These are phyloP conservation scores for Scrobipalpa costella DNA, from an alignment of 2,888 invertebrate species.

Conservation along the genomic window DNA sequence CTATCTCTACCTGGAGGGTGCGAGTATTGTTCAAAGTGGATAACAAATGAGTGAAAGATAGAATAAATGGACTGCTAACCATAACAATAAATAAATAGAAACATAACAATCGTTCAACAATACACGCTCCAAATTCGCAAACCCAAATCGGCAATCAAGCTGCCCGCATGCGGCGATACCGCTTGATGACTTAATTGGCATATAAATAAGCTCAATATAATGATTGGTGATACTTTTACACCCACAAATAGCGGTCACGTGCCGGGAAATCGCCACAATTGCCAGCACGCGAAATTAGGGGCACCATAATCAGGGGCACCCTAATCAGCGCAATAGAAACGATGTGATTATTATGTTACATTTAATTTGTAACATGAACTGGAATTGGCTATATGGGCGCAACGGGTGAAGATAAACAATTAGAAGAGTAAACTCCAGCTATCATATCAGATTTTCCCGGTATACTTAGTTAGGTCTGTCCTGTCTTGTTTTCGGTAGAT, in stretches of 20 bases:
- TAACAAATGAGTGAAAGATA: background rate
- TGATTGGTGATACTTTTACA: slow-evolving; percentile 67
- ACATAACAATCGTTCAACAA: slow-evolving; percentile 19
- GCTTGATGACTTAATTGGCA: slow-evolving; percentile 69
- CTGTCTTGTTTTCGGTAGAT: background rate
- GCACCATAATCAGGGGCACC: slow-evolving; percentile 46
- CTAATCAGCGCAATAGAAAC: slow-evolving; percentile 61
- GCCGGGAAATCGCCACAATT: slow-evolving; percentile 71
- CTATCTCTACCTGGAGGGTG: no score
- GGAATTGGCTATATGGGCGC: slow-evolving; percentile 41
- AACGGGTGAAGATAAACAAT: slow-evolving; percentile 4
- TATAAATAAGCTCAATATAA: slow-evolving; percentile 69
- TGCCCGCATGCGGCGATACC: slow-evolving; percentile 66
- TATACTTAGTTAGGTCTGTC: background rate
- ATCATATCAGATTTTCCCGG: slow-evolving; percentile 9
- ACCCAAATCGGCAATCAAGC: slow-evolving; percentile 42
- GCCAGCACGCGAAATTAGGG: slow-evolving; percentile 58
- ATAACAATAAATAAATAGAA: background rate
- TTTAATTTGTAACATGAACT: slow-evolving; percentile 53
- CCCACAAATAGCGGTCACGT: slow-evolving; percentile 77
- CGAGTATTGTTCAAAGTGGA: no score
- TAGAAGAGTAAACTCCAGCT: slow-evolving; percentile 2
- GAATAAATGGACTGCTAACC: background rate
- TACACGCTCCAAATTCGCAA: slow-evolving; percentile 38
- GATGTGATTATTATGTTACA: slow-evolving; percentile 73